A percentile compares a stretch with the other conserved stretches of the same genome.
Conservation (phyloP, 2,888 invertebrate genomes). For the Chaetogeoica ovagalla region DNA sequence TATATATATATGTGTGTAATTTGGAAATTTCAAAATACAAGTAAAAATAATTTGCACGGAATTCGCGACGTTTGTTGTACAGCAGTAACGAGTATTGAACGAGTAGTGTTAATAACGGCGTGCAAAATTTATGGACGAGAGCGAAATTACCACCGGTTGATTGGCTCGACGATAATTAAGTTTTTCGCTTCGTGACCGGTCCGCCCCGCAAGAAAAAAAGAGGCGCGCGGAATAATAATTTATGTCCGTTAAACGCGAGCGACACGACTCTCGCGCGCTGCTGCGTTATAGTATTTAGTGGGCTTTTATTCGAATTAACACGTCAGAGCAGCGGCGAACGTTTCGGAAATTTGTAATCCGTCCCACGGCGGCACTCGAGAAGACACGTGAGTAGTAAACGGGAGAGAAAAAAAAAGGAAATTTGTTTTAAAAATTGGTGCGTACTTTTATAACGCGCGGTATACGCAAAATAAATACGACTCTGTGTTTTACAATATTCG, state of each 20-base stretch:
- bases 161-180: slow-evolving; percentile 28
- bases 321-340: neutral
- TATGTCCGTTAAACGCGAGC: neutral
- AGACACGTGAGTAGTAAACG: too few species aligned
- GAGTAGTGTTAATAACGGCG: neutral
- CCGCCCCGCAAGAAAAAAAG: neutral
- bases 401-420: too few species aligned
- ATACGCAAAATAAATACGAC: too few species aligned
- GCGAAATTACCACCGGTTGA: slow-evolving; percentile 8
- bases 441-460: too few species aligned
- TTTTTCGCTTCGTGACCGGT: slow-evolving; percentile 11
- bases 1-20: too few species aligned
- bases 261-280: neutral
- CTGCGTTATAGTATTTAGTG: neutral
- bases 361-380: neutral
- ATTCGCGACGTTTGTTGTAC: too few species aligned
- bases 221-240: neutral
- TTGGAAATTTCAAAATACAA: too few species aligned
- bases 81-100: too few species aligned
- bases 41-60: too few species aligned
- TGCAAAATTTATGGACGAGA: neutral
- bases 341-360: neutral
- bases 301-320: slow-evolving; percentile 33
- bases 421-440: too few species aligned
- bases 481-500: too few species aligned